Conservation (phyloP, 2,797 vertebrate species). For the Pelobates cultripes region DNA sequence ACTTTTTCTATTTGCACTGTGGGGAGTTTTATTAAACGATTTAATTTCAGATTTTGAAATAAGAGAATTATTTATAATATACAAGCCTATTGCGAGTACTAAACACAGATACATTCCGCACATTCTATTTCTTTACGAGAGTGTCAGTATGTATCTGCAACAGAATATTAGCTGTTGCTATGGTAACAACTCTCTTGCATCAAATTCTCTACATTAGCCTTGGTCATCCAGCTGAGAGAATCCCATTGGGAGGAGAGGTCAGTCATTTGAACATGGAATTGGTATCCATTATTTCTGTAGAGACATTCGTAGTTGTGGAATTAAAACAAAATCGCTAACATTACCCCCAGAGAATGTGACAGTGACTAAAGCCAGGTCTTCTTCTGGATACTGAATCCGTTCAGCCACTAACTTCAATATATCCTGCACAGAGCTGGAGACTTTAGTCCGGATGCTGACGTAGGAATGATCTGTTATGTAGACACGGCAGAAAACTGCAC, state of each 20-base stretch:
- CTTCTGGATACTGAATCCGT: conserved; percentile 83
- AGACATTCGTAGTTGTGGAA: conserved; percentile 45
- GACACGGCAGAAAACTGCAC: conserved; percentile 88
- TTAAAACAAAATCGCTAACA: conserved; percentile 26
- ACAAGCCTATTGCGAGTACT: conserved; percentile 58
- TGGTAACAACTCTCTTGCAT: conserved; percentile 69
- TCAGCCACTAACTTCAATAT: conserved; percentile 86
- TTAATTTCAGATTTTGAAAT: not conserved
- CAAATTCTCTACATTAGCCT: conserved; percentile 63
- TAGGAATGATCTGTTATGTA: conserved; percentile 91
- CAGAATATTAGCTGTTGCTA: conserved; percentile 68
- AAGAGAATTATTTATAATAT: not conserved
- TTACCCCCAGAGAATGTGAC: conserved; percentile 88
- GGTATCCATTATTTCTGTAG: conserved; percentile 45
- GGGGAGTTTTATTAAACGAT: too few relatives aligned
- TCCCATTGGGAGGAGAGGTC: conserved; percentile 49
- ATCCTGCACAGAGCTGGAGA: conserved; percentile 80
- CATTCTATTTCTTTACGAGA: conserved; percentile 55
- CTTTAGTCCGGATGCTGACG: conserved; percentile 84
- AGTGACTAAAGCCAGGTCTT: conserved; percentile 84
- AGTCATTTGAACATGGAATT: conserved; percentile 54
- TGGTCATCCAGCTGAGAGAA: conserved; percentile 70
- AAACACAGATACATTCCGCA: conserved; percentile 55
- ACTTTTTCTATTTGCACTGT: too few relatives aligned
- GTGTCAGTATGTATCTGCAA: conserved; percentile 59